These are phyloP conservation scores for Strigamia crassipes DNA, from an alignment of 2,888 invertebrate genomes.

Conservation along the genomic window DNA sequence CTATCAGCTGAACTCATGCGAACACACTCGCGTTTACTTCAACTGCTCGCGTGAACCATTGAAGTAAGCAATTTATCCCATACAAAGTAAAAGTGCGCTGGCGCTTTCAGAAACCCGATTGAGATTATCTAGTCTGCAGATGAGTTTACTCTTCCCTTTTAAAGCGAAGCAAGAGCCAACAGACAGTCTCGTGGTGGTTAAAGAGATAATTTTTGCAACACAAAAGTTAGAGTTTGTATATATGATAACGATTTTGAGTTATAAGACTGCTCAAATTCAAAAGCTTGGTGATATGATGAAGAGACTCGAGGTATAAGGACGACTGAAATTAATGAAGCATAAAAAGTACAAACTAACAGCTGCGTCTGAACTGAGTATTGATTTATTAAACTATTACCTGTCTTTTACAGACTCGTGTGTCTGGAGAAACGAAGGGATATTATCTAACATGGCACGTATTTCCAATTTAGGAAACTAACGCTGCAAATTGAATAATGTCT, in stretches of 20 bases:
- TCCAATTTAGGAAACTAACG: constrained; percentile 11
- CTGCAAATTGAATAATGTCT: constrained; percentile 35
- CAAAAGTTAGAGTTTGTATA: no score
- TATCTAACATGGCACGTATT: constrained; percentile 30
- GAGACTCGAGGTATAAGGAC: neutral
- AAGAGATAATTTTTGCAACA: no score
- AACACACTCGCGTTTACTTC: no score
- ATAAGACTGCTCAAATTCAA: neutral
- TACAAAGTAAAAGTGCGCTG: no score
- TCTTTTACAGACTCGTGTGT: neutral
- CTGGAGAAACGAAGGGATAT: neutral
- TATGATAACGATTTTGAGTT: neutral
- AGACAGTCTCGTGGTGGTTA: no score
- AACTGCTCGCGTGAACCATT: no score
- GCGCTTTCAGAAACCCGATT: no score
- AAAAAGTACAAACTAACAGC: constrained; percentile 30
- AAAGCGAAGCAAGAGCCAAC: no score
- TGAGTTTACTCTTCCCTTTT: no score
- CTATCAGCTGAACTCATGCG: no score
- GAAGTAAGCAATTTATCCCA: no score
- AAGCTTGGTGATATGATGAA: neutral
- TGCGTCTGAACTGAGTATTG: constrained; percentile 8
- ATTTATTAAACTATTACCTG: constrained; percentile 42
- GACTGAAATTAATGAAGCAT: constrained; percentile 27
- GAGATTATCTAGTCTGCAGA: no score